Conservation (phyloP, 2,888 invertebrate genomes). For the Alloplasta piceator region DNA sequence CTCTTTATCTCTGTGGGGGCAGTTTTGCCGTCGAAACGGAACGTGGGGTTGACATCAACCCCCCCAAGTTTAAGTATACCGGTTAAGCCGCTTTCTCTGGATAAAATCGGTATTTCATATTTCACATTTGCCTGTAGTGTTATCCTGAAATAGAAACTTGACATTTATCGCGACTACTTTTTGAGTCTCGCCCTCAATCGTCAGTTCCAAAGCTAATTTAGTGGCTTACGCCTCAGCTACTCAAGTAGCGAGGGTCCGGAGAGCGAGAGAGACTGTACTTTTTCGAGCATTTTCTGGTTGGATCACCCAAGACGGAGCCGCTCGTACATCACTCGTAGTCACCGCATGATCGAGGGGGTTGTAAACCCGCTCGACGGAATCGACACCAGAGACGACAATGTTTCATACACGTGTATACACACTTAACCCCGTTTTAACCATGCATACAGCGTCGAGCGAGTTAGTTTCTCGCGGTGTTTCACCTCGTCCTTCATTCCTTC, state of each 20-base stretch:
- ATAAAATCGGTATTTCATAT: no score
- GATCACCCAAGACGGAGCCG: slow-evolving; percentile 59
- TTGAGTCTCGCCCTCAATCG: slow-evolving; percentile 44
- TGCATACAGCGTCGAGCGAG: slow-evolving; percentile 20
- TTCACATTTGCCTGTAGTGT: no score
- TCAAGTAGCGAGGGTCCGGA: slow-evolving; percentile 47
- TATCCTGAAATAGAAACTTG: no score
- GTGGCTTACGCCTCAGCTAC: slow-evolving; percentile 29
- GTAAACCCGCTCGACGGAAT: slow-evolving; percentile 62
- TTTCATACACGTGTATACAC: slow-evolving; percentile 4
- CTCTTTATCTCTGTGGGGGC: no score
- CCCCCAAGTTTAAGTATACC: no score
- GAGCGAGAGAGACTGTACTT: slow-evolving; percentile 7
- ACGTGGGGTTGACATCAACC: no score
- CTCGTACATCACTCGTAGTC: slow-evolving; percentile 59
- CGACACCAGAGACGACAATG: slow-evolving; percentile 53
- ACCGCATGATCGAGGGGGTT: slow-evolving; percentile 58
- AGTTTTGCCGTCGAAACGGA: no score
- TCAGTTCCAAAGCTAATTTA: slow-evolving; percentile 36
- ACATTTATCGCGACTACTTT: no score
- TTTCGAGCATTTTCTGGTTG: slow-evolving; percentile 19
- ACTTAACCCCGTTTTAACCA: no score
- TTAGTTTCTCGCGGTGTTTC: slow-evolving; percentile 51
- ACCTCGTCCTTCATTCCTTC: slow-evolving; percentile 56
- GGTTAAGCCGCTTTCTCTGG: no score